These are phyloP conservation scores for Eptesicus fuscus DNA, from an alignment of 2,113 vertebrate species.

Conservation along the genomic window DNA sequence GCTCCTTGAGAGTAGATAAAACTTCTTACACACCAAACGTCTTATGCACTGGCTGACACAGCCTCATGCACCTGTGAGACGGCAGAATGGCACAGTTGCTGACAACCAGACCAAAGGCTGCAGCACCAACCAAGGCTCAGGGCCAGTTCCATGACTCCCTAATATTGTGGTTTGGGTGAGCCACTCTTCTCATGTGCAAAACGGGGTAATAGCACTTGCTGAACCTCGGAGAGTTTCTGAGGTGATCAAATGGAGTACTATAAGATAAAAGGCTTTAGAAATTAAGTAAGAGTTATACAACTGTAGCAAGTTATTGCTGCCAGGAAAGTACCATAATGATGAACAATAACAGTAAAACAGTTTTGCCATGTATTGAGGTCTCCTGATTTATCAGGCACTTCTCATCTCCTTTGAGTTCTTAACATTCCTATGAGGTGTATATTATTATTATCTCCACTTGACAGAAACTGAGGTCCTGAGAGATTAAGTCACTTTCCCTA, in stretches of 20 bases:
- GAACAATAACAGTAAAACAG: neutral
- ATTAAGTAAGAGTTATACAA: neutral
- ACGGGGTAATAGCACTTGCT: neutral
- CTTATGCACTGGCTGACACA: neutral
- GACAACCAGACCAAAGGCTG: neutral
- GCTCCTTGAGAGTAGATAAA: neutral
- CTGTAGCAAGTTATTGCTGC: neutral
- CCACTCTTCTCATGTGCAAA: neutral
- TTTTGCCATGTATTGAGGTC: neutral
- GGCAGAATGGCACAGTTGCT: neutral
- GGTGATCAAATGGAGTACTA: neutral
- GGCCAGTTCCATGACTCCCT: neutral
- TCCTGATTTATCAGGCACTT: neutral
- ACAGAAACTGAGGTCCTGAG: neutral
- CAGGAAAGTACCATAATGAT: neutral
- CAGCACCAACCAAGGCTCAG: neutral
- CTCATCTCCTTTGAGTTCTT: neutral
- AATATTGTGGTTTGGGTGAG: neutral
- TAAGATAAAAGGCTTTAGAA: neutral
- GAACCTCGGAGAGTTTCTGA: neutral
- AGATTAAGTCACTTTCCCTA: neutral
- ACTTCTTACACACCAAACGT: neutral
- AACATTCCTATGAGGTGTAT: neutral
- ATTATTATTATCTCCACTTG: neutral
- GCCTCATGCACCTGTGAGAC: neutral